Conservation (phyloP, 2,113 vertebrate genomes). For the Melozone crissalis region DNA sequence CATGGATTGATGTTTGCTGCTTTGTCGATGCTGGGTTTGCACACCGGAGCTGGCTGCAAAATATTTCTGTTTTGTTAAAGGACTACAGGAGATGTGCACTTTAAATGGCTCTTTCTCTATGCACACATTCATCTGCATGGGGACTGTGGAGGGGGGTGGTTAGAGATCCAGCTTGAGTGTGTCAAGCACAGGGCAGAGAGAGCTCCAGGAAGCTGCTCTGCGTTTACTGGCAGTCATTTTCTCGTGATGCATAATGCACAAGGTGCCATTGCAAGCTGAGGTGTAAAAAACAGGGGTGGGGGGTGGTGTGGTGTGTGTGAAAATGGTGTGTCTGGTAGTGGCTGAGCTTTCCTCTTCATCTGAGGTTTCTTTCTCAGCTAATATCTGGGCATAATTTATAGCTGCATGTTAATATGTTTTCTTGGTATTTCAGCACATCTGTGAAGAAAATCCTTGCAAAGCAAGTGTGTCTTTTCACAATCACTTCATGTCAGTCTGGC, state of each 20-base stretch:
- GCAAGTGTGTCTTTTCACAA: constrained; percentile 33
- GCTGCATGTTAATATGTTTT: constrained; percentile 8
- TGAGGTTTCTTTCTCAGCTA: constrained; percentile 1
- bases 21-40: background rate
- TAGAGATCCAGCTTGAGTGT: background rate
- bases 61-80: background rate
- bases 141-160: background rate
- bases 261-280: constrained; percentile 41
- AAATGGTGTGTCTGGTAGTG: background rate
- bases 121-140: background rate
- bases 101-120: background rate
- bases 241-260: constrained; percentile 26
- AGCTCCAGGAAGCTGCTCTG: constrained; percentile 14
- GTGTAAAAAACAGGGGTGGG: constrained; percentile 2
- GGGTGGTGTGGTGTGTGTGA: background rate
- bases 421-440: constrained; percentile 28
- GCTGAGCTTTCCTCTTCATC: background rate
- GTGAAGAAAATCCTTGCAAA: constrained; percentile 39
- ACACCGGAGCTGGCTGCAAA: background rate
- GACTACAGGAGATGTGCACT: background rate
- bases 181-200: background rate
- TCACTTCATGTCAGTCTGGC: constrained; percentile 30
- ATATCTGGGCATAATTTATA: constrained; percentile 45
- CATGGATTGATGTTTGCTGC: background rate
- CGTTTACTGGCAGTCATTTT: constrained; percentile 33